Evolutionary conservation across 2,797 vertebrate species (phyloP).

Genomic region (Astyanax mexicanus): DNA sequence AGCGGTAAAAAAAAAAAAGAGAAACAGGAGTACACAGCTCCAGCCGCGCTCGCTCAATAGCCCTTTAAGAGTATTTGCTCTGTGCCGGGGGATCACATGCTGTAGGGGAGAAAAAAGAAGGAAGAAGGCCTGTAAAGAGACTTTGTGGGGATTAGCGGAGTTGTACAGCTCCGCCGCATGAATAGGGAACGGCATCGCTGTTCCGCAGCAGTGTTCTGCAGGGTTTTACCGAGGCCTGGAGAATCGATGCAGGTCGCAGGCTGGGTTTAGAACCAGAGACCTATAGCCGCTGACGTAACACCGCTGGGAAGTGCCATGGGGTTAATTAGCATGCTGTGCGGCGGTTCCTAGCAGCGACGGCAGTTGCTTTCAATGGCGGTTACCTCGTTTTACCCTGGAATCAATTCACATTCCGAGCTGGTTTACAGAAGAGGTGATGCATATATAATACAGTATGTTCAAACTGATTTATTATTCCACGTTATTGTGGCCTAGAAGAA

Average conservation of each 20-base stretch:
- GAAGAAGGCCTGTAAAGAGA: neutral
- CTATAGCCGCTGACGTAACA: neutral
- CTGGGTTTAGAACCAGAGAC: neutral
- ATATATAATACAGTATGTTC: neutral
- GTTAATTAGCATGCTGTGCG: neutral
- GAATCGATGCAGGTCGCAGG: neutral
- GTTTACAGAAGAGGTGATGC: neutral
- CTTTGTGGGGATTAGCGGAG: constrained; percentile 42
- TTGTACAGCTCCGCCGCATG: neutral
- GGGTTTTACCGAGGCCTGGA: neutral
- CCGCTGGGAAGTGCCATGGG: neutral
- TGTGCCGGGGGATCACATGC: constrained; percentile 60
- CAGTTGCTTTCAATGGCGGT: neutral
- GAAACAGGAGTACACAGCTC: constrained; percentile 64
- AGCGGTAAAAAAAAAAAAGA: neutral
- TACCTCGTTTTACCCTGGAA: neutral
- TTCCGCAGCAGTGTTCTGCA: neutral
- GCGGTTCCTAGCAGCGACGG: neutral
- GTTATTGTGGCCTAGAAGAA: no score
- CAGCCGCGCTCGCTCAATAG: constrained; percentile 68
- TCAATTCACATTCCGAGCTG: neutral
- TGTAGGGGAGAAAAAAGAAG: constrained; percentile 41
- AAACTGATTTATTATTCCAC: no score
- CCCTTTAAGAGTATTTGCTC: constrained; percentile 63
- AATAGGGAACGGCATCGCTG: constrained; percentile 2